phyloP scores from a whole-genome alignment of 2,113 vertebrate species.

The Ranitomeya variabilis region DNA sequence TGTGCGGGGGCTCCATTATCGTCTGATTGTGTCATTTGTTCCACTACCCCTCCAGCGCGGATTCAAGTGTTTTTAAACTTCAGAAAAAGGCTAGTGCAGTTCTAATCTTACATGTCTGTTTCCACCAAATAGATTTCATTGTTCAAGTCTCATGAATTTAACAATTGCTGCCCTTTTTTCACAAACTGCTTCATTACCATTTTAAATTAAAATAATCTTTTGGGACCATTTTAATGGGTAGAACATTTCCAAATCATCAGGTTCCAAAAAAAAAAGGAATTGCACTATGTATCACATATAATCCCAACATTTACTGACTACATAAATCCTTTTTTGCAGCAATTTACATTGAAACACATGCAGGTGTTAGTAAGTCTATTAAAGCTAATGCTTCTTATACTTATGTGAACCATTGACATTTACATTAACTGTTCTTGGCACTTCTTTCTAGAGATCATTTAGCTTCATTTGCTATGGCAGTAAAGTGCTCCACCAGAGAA shows the following conservation, averaged over 20 bases:
- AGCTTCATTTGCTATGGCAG: constrained; percentile 1
- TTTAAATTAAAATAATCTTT: not conserved
- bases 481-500: constrained; percentile 12
- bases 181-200: no score
- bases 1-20: no score
- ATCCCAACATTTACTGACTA: not conserved
- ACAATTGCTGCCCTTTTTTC: no score
- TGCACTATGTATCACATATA: not conserved
- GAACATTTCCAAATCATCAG: not conserved
- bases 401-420: constrained; percentile 29
- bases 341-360: constrained; percentile 24
- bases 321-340: not conserved
- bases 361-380: constrained; percentile 8
- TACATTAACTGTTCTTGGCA: constrained; percentile 14
- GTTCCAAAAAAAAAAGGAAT: not conserved
- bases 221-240: not conserved
- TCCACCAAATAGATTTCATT: not conserved
- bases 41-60: no score
- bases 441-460: constrained; percentile 8
- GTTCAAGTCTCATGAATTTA: not conserved
- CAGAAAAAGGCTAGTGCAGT: no score
- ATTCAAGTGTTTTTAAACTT: no score
- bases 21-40: no score
- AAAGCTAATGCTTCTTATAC: constrained; percentile 21
- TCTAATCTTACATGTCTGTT: not conserved